A percentile compares a stretch with the other conserved stretches of the same genome.
Conservation (phyloP, 1,140 invertebrate species). For the Ectropis grisescens region DNA sequence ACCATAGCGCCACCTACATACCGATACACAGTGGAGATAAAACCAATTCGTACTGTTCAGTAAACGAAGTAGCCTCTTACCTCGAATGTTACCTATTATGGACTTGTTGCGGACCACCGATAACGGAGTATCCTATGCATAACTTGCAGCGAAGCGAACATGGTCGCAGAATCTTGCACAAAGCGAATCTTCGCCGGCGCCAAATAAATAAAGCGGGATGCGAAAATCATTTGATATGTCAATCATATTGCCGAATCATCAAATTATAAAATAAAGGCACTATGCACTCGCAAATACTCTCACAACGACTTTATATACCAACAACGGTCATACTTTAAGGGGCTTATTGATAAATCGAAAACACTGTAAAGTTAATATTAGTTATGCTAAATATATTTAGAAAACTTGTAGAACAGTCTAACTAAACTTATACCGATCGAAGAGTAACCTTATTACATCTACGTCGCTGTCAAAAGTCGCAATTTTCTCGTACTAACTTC, state of each 20-base stretch:
- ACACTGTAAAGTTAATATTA: slow-evolving; percentile 25
- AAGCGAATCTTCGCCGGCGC: too few species aligned
- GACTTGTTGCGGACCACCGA: too few species aligned
- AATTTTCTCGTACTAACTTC: slow-evolving; percentile 6
- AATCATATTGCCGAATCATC: slow-evolving; percentile 8
- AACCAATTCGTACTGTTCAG: too few species aligned
- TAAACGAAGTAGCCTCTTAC: slow-evolving; percentile 15
- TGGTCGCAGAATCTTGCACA: too few species aligned
- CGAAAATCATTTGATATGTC: slow-evolving; percentile 14
- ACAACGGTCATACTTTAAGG: too few species aligned
- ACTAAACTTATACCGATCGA: slow-evolving; percentile 42
- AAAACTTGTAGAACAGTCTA: slow-evolving; percentile 37
- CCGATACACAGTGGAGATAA: slow-evolving; percentile 5
- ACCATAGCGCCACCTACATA: slow-evolving; percentile 16
- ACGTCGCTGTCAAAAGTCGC: slow-evolving; percentile 8
- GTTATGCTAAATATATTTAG: slow-evolving; percentile 41
- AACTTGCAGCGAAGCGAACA: not conserved
- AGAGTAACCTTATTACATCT: slow-evolving; percentile 34
- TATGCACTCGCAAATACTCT: not conserved
- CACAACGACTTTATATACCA: too few species aligned
- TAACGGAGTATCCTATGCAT: not conserved
- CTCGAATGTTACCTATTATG: slow-evolving; percentile 4
- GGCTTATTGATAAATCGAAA: too few species aligned
- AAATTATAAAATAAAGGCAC: slow-evolving; percentile 1
- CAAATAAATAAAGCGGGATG: slow-evolving; percentile 8